Evolutionary conservation across 2,113 vertebrate species (phyloP), one percentile per base, ranked within the genome.

Genomic region (Indicator maculatus): DNA sequence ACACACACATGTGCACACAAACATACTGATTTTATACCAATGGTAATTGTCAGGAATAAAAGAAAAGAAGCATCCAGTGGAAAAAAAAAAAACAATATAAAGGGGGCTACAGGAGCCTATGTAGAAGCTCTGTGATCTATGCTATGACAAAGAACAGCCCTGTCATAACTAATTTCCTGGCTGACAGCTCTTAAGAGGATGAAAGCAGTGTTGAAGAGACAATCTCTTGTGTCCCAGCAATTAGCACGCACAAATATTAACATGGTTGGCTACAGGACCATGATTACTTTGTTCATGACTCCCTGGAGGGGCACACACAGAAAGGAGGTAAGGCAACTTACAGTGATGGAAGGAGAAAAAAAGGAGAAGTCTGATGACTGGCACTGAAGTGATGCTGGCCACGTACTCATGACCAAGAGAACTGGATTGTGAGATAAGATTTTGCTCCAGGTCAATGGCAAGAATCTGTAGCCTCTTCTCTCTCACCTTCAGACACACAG

Each of bases 191-290:
- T 2, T 52, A 89, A 87, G 78, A 86, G 59, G 86, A 91, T 80
- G 84, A 94, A 85, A 89, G 64, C 56, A 53, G 72, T 19, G 53
- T 15, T 83, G 87, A 83, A 89, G 77, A 74, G 71, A 74, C 85
- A 84, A 87, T 79, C 77, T 76, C 67, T 36, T 38, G 33, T 80
- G 87, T 85, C 78, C 38, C 60, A 38, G 73, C 64, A 94, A 93
- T 85, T 90, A 85, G 63, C 23, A 72, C 11, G 78, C 89, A 88
- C 75, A 92, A 92, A 92, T 79, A 94, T 88, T 89, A 93, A 61
- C 63, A 59, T 21, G 80, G 86, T 18, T 91, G 41, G 85, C 84
- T 91, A 88, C 33, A 58, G 27, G 55, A 69, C 0, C 5, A 67
- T 70, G 89, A 87, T 87, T 83, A 77, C 65, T 91, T 76, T 86